These are phyloP conservation scores for Tylochromis polylepis DNA, from an alignment of 2,113 vertebrate species.

Conservation along the genomic window DNA sequence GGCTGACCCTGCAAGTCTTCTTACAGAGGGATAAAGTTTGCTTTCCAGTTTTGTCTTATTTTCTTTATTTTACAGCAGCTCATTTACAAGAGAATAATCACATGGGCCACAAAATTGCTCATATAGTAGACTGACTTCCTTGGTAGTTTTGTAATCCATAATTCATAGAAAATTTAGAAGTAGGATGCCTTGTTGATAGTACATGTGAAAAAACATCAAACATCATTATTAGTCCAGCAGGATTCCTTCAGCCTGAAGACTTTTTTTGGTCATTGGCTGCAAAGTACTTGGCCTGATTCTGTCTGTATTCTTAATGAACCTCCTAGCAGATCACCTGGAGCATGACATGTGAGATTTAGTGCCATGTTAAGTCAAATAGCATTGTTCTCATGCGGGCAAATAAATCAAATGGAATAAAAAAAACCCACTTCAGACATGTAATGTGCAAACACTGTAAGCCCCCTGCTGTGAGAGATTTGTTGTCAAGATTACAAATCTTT, in stretches of 20 bases:
- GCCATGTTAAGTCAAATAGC: conserved; percentile 30
- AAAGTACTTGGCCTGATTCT: conserved; percentile 18
- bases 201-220: not conserved
- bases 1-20: not conserved
- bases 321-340: conserved; percentile 21
- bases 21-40: not conserved
- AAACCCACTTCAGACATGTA: not conserved
- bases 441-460: not conserved
- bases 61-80: not conserved
- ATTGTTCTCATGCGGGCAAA: not conserved
- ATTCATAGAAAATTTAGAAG: not conserved
- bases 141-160: not conserved
- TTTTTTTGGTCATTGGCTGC: not conserved
- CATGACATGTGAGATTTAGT: conserved; percentile 17
- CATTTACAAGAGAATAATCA: not conserved
- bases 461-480: not conserved
- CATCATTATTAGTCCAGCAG: not conserved
- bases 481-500: not conserved
- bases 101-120: not conserved
- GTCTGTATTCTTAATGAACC: conserved; percentile 33
- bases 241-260: not conserved
- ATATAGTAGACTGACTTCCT: not conserved
- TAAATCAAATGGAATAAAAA: conserved; percentile 13
- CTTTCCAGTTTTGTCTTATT: not conserved
- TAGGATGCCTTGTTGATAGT: not conserved